These are phyloP conservation scores for Drosophila robusta DNA, from an alignment of 2,888 invertebrate genomes.

Conservation along the genomic window DNA sequence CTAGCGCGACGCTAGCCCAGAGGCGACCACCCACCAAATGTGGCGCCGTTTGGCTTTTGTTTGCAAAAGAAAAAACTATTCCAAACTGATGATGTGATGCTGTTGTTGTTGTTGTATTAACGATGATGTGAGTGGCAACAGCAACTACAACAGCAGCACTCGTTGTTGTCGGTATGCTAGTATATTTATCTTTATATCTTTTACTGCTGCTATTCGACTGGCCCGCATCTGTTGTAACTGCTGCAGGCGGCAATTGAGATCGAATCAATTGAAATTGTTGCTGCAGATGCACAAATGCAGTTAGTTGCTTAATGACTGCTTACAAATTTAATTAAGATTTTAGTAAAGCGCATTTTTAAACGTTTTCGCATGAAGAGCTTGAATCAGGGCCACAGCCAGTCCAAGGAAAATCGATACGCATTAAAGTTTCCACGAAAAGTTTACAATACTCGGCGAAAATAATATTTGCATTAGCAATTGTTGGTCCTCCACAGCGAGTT, in stretches of 20 bases:
- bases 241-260: conserved; percentile 32
- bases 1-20: conserved; percentile 56
- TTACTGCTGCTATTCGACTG: conserved; percentile 1
- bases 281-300: conserved; percentile 34
- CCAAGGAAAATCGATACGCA: conserved; percentile 1
- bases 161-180: conserved; percentile 26
- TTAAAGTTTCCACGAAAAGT: conserved; percentile 8
- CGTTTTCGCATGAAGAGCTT: not conserved
- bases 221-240: conserved; percentile 41
- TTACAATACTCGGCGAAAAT: conserved; percentile 5
- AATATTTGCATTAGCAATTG: conserved; percentile 38
- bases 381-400: not conserved
- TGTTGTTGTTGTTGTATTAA: conserved; percentile 7
- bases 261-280: conserved; percentile 58
- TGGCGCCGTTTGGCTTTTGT: conserved; percentile 23
- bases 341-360: not conserved
- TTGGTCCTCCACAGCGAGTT: not conserved
- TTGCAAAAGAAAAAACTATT: conserved; percentile 23
- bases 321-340: conserved; percentile 24
- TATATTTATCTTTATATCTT: conserved; percentile 35
- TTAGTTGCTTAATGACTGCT: conserved; percentile 18
- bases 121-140: conserved; percentile 29
- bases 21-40: conserved; percentile 55
- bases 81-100: conserved; percentile 42
- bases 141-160: conserved; percentile 23